These are phyloP conservation scores for Camponotus floridanus DNA, from an alignment of 1,140 invertebrate species.

Conservation along the genomic window DNA sequence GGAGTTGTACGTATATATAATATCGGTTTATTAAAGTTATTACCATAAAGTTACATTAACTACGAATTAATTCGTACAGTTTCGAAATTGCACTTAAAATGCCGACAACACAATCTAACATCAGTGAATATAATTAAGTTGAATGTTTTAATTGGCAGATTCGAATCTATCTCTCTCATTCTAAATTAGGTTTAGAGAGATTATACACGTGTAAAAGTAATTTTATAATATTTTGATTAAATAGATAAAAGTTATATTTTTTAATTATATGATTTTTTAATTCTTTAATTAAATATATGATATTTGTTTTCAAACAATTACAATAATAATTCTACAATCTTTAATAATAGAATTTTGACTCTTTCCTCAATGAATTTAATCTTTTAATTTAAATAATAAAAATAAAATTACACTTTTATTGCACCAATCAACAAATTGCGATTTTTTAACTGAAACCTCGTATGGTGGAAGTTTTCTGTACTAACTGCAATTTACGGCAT, in stretches of 20 bases:
- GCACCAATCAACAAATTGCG: not conserved
- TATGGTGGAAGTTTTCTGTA: not conserved
- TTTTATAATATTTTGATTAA: conserved; percentile 2
- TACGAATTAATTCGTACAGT: conserved; percentile 38
- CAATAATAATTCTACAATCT: not conserved
- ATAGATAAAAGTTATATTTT: not conserved
- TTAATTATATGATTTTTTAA: too few species aligned
- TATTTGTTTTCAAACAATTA: not conserved
- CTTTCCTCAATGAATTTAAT: not conserved
- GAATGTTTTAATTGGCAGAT: not conserved
- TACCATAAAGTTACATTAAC: conserved; percentile 44
- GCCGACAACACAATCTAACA: not conserved
- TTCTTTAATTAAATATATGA: not conserved
- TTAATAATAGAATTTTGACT: conserved; percentile 1
- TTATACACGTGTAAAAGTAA: not conserved
- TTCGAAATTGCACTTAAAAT: conserved; percentile 40
- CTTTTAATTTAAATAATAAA: not conserved
- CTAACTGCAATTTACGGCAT: conserved; percentile 14
- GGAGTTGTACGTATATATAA: conserved; percentile 23
- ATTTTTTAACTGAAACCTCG: not conserved
- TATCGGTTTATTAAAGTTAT: conserved; percentile 56
- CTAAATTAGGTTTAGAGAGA: conserved; percentile 2
- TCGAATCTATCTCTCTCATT: not conserved
- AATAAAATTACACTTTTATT: not conserved
- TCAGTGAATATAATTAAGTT: conserved; percentile 4